phyloP scores from a whole-genome alignment of 1,140 invertebrate genomes.

The Drosophila pseudoobscura region DNA sequence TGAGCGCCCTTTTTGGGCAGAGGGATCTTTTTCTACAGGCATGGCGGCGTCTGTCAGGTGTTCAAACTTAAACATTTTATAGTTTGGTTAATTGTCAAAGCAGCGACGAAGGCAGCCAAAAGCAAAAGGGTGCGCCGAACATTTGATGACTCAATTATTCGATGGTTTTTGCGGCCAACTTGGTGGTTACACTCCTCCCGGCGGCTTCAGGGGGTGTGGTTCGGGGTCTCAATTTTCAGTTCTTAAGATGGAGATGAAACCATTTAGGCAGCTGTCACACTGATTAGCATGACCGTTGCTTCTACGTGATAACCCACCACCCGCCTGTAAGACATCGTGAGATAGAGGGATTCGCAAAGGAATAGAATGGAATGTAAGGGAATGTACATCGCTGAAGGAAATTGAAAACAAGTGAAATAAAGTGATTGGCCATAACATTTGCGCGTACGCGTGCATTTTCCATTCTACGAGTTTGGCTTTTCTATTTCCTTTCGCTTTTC shows the following conservation, averaged over 20 bases:
- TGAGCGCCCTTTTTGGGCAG: constrained; percentile 15
- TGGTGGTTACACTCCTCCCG: constrained; percentile 24
- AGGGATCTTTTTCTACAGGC: constrained; percentile 36
- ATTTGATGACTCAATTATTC: constrained; percentile 81
- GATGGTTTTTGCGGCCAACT: constrained; percentile 64
- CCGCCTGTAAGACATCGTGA: not conserved
- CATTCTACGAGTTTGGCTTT: constrained; percentile 46
- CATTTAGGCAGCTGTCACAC: constrained; percentile 36
- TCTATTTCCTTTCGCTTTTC: constrained; percentile 18
- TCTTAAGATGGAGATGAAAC: constrained; percentile 1
- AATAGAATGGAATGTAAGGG: constrained; percentile 1
- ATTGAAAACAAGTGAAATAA: constrained; percentile 82
- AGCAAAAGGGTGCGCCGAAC: constrained; percentile 58
- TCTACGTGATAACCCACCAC: constrained; percentile 35
- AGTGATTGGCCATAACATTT: constrained; percentile 78
- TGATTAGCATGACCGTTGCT: constrained; percentile 50
- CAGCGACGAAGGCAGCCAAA: constrained; percentile 37
- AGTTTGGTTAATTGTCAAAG: constrained; percentile 81
- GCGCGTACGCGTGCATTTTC: constrained; percentile 75
- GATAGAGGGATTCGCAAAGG: not conserved
- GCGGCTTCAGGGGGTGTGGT: not conserved
- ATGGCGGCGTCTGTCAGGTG: constrained; percentile 45
- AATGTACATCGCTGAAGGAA: constrained; percentile 42
- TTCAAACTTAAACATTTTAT: constrained; percentile 82
- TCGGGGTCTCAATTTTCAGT: too few relatives aligned